These are phyloP conservation scores for Clarias batrachus DNA, from an alignment of 2,113 vertebrate species.

Conservation along the genomic window DNA sequence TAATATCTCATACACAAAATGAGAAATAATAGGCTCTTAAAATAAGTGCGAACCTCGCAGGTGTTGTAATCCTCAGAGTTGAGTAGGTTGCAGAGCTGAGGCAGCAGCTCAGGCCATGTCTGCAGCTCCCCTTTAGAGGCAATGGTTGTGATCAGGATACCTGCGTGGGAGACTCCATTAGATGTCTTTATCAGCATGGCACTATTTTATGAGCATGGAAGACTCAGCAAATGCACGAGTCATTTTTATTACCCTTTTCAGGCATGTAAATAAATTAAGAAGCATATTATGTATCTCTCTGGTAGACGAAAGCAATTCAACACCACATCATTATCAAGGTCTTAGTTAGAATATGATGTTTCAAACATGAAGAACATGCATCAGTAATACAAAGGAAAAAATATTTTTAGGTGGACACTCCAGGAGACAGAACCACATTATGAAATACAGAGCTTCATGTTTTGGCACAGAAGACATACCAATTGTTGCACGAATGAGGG, in stretches of 20 bases:
- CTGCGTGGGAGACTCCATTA: constrained; percentile 62
- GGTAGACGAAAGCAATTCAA: not conserved
- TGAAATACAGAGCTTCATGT: not conserved
- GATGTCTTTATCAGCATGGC: not conserved
- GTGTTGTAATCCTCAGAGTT: constrained; percentile 96
- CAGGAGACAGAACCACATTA: not conserved
- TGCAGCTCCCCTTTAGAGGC: constrained; percentile 94
- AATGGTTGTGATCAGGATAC: constrained; percentile 95
- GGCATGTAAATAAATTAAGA: not conserved
- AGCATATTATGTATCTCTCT: not conserved
- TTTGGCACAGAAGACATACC: constrained; percentile 69
- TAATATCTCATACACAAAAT: too few relatives aligned
- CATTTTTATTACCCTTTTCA: not conserved
- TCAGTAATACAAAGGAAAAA: not conserved
- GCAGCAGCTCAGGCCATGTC: constrained; percentile 91
- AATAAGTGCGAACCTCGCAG: constrained; percentile 77
- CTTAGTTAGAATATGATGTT: not conserved
- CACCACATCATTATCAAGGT: not conserved
- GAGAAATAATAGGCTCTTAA: not conserved
- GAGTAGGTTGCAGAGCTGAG: constrained; percentile 92
- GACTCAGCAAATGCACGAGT: not conserved
- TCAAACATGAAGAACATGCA: not conserved
- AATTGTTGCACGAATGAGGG: constrained; percentile 91
- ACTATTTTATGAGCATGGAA: not conserved
- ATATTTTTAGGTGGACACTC: not conserved